Percentiles rank a stretch among this genome's conserved stretches.
These are phyloP conservation scores for Acrocera orbiculus DNA, from an alignment of 2,888 invertebrate genomes.

Conservation along the genomic window DNA sequence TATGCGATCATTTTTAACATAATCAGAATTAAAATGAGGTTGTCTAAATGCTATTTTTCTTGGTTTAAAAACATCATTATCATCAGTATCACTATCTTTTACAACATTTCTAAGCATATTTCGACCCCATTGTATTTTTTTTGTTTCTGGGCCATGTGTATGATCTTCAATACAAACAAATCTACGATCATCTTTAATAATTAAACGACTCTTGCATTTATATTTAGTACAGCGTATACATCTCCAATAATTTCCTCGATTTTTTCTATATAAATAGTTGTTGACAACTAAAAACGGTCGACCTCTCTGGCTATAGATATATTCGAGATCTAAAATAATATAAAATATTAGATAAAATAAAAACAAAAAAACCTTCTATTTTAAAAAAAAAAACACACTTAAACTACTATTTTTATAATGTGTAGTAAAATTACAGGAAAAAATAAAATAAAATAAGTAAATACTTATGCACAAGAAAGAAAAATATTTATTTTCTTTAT, in stretches of 20 bases:
- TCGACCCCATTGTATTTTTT: constrained; percentile 19
- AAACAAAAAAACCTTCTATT: background rate
- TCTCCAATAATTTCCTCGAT: constrained; percentile 22
- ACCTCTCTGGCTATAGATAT: constrained; percentile 21
- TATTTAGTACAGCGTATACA: constrained; percentile 20
- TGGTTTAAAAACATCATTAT: constrained; percentile 5
- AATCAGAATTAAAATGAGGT: constrained; percentile 14
- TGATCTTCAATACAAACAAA: constrained; percentile 17
- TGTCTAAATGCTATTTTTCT: constrained; percentile 13
- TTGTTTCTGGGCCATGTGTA: constrained; percentile 19
- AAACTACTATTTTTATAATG: too few species aligned
- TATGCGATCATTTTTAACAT: too few species aligned
- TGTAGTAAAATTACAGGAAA: too few species aligned
- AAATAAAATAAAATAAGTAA: too few species aligned
- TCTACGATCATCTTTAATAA: constrained; percentile 15
- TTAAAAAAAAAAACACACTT: too few species aligned
- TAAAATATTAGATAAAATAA: constrained; percentile 2
- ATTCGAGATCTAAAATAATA: constrained; percentile 18
- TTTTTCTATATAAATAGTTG: constrained; percentile 21
- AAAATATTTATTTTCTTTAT: too few species aligned
- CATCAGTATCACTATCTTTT: constrained; percentile 5
- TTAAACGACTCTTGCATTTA: constrained; percentile 20
- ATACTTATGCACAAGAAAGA: too few species aligned
- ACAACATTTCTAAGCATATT: constrained; percentile 4
- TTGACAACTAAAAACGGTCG: constrained; percentile 19